A percentile compares a stretch with the other conserved stretches of the same genome.
phyloP scores from a whole-genome alignment of 2,797 vertebrate species.

The Pseudopleuronectes americanus region DNA sequence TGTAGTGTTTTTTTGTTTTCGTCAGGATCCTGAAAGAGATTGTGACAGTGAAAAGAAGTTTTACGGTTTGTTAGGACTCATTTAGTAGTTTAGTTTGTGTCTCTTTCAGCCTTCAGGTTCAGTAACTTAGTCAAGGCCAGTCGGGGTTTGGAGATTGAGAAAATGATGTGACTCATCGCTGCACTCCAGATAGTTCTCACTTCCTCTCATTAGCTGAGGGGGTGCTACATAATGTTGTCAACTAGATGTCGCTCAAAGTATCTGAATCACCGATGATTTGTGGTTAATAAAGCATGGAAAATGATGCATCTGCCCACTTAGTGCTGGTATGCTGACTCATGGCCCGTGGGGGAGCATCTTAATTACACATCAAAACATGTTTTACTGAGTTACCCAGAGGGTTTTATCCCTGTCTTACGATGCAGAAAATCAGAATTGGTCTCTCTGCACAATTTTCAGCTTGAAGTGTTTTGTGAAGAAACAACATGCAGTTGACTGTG shows the following conservation, averaged over 20 bases:
- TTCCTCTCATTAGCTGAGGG: conserved; percentile 37
- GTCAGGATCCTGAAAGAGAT: background rate
- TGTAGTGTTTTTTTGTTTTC: too few species aligned
- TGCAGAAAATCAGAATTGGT: conserved; percentile 5
- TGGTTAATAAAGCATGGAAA: conserved; percentile 24
- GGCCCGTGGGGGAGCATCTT: conserved; percentile 6
- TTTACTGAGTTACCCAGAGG: conserved; percentile 9
- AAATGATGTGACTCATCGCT: conserved; percentile 35
- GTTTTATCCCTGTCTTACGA: background rate
- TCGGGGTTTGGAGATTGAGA: conserved; percentile 22
- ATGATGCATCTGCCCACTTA: conserved; percentile 13
- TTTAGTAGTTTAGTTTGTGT: background rate
- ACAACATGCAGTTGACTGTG: background rate
- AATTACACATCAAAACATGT: conserved; percentile 45
- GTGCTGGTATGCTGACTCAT: conserved; percentile 26
- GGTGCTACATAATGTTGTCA: conserved; percentile 7
- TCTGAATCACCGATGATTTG: conserved; percentile 19
- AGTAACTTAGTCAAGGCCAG: background rate
- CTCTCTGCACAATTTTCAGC: background rate
- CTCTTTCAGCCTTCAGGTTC: conserved; percentile 2
- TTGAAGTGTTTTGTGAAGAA: background rate
- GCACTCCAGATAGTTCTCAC: conserved; percentile 26
- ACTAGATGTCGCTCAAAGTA: conserved; percentile 20
- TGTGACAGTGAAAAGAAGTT: background rate
- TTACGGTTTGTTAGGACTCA: background rate